Evolutionary conservation across 2,113 vertebrate species (phyloP).

Genomic region (Apodemus sylvaticus): DNA sequence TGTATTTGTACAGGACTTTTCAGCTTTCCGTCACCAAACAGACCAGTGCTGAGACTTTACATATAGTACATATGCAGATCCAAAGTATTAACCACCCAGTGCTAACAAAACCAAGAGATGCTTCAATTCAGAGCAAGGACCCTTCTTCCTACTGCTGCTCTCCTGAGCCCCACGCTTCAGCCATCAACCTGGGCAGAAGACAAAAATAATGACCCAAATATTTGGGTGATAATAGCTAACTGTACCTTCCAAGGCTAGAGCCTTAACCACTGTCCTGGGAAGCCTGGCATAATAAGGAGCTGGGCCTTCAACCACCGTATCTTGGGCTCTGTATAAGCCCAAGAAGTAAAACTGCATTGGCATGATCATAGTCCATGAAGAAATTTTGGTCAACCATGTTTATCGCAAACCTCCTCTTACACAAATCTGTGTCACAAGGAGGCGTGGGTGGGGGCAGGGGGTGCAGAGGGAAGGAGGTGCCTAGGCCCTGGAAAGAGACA

Average conservation of each 20-base stretch:
- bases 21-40: neutral
- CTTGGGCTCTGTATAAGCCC: neutral
- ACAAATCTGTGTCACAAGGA: neutral
- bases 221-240: neutral
- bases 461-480: neutral
- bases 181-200: neutral
- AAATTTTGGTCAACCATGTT: neutral
- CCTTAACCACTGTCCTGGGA: neutral
- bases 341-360: neutral
- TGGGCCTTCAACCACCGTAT: neutral
- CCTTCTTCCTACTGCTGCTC: neutral
- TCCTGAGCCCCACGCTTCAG: too few relatives aligned
- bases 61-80: neutral
- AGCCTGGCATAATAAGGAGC: neutral
- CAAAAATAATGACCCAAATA: neutral
- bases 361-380: neutral
- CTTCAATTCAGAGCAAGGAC: neutral
- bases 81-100: too few relatives aligned
- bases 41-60: neutral
- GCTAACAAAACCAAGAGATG: neutral
- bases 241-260: neutral
- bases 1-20: neutral
- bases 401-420: neutral
- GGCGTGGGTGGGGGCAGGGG: too few relatives aligned
- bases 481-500: neutral